Conservation (phyloP, 1,140 invertebrate species). For the Saccostrea echinata region DNA sequence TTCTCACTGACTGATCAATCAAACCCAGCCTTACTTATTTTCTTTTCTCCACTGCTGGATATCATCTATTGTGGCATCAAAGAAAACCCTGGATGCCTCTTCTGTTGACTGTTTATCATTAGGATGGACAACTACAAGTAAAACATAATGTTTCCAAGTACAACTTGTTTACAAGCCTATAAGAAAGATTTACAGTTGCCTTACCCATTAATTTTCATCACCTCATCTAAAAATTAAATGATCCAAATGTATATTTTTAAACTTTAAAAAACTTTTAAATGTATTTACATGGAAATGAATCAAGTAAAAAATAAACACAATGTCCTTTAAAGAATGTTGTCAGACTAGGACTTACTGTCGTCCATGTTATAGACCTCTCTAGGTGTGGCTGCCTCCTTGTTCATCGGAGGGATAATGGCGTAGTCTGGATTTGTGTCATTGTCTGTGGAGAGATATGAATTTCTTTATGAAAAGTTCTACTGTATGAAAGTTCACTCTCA, state of each 20-base stretch:
- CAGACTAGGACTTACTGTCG: conserved; percentile 55
- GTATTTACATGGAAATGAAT: no score
- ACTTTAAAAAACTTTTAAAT: no score
- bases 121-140: conserved; percentile 57
- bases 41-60: conserved; percentile 56
- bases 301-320: no score
- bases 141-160: neutral
- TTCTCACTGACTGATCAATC: no score
- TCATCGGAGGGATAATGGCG: conserved; percentile 58
- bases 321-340: no score
- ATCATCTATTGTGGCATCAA: conserved; percentile 44
- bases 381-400: conserved; percentile 58
- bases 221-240: no score
- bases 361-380: conserved; percentile 60
- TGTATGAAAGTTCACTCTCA: no score
- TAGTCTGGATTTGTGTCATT: neutral
- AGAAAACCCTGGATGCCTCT: conserved; percentile 49
- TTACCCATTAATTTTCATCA: no score
- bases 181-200: neutral
- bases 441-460: neutral
- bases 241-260: no score
- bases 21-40: conserved; percentile 49
- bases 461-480: no score
- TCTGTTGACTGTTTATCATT: conserved; percentile 51
- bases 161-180: neutral